Evolutionary conservation across 1,140 invertebrate species (phyloP).

Genomic region (Drosophila nebulosa): DNA sequence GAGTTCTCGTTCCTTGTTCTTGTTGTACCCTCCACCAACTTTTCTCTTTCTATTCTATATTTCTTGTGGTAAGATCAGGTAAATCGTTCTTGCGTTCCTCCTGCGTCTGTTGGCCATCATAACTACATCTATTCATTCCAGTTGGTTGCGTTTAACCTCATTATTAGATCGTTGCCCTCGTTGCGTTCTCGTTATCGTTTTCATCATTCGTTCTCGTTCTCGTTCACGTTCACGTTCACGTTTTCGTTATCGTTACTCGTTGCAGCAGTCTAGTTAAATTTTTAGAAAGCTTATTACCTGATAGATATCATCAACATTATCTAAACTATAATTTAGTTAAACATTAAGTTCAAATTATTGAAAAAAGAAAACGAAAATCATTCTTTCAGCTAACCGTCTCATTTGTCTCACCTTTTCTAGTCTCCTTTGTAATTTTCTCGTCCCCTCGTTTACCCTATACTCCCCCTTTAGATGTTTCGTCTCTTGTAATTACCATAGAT

Average conservation of each 20-base stretch:
- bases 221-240: conserved; percentile 58
- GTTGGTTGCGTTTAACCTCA: conserved; percentile 30
- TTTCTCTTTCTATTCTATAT: conserved; percentile 29
- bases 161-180: conserved; percentile 41
- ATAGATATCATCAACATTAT: background rate
- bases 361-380: conserved; percentile 29
- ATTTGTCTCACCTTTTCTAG: conserved; percentile 22
- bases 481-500: conserved; percentile 69
- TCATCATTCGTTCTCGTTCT: conserved; percentile 42
- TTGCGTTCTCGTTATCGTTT: conserved; percentile 49
- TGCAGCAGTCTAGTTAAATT: conserved; percentile 7
- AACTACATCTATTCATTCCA: conserved; percentile 39
- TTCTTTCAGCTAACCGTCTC: conserved; percentile 42
- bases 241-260: conserved; percentile 52
- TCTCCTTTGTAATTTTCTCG: conserved; percentile 13
- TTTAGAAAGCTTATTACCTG: conserved; percentile 3
- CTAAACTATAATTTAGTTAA: conserved; percentile 27
- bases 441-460: conserved; percentile 18
- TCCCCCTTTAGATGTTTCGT: conserved; percentile 23
- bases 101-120: conserved; percentile 41
- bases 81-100: conserved; percentile 47
- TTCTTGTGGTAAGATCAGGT: conserved; percentile 57
- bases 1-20: background rate
- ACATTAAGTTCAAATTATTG: background rate
- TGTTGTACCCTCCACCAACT: conserved; percentile 12